Evolutionary conservation across 2,797 vertebrate species (phyloP), one percentile per base, ranked within the genome.

Genomic region (Eidolon dupreanum): DNA sequence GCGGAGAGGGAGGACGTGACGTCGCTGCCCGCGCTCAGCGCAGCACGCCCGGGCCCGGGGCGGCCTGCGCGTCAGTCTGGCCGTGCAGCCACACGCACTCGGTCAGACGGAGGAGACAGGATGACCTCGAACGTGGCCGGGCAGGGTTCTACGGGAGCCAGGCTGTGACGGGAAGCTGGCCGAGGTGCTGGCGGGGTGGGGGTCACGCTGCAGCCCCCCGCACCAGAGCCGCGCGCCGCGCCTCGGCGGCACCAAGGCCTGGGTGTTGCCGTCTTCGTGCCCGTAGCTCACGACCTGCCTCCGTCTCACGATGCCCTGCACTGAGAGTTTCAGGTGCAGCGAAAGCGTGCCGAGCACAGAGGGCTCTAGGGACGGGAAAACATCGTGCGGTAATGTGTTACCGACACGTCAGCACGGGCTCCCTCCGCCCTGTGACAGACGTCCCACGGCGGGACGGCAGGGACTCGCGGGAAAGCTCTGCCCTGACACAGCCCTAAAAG

Each of bases 1-100:
- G 13, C 0, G 7, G 17, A 28, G 10, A 24, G 46, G 74, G 57
- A 81, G 79, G 38, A 16, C 43, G 17, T 2, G 22, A 53, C n/a
- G 1, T 6, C 0, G 33, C 22, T 2, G 4, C 3, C 83, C 55
- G 65, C 3, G 8, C 83, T 57, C 65, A 4, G 68, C 53, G 24
- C 38, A 1, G 66, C 11, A 3, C 17, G 0, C 49, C 6, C 0
- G 4, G 33, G 16, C 3, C 1, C 2, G 2, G 19, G 3, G 26
- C 1, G 22, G 65, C 12, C 24, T 22, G 24, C 2, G 3, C 3
- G 15, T n/a, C 12, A 2, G 41, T 41, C 51, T 12, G 26, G 5
- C 49, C 5, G 0, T 0, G 7, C 11, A 0, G 3, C 46, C 51
- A 12, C 11, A 8, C 6, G 36, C 36, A 3, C 36, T n/a, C 6